phyloP scores from a whole-genome alignment of 2,113 vertebrate genomes.

The Macquaria ambigua region DNA sequence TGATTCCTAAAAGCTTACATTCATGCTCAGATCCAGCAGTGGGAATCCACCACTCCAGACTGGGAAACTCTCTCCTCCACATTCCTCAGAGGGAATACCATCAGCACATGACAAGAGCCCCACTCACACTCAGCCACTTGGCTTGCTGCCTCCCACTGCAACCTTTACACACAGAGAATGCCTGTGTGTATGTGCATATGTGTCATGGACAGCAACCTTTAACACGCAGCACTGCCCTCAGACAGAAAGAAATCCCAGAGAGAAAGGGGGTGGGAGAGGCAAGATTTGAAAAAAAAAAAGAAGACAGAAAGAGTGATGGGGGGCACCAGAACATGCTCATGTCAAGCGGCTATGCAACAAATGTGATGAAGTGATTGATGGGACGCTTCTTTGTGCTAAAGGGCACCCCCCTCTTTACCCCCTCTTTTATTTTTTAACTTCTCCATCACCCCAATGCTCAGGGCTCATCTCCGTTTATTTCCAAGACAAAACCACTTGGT shows the following conservation, averaged over 20 bases:
- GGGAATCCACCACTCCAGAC: conserved; percentile 59
- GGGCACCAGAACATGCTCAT: conserved; percentile 58
- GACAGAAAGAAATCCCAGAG: conserved; percentile 46
- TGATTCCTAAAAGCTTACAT: conserved; percentile 27
- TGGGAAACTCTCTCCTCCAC: conserved; percentile 68
- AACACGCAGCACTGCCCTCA: conserved; percentile 50
- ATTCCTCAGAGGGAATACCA: conserved; percentile 77
- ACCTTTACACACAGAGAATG: conserved; percentile 70
- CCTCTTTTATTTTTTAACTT: conserved; percentile 29
- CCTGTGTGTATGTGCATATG: conserved; percentile 55
- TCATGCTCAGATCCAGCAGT: conserved; percentile 31
- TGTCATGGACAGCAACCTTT: conserved; percentile 70
- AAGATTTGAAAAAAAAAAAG: neutral
- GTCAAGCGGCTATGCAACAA: conserved; percentile 65
- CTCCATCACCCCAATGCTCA: conserved; percentile 8
- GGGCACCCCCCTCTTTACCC: neutral
- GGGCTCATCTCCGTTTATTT: conserved; percentile 6
- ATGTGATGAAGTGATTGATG: conserved; percentile 75
- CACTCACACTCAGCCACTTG: conserved; percentile 73
- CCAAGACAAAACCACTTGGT: neutral
- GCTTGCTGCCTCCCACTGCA: conserved; percentile 75
- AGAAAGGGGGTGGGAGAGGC: conserved; percentile 24
- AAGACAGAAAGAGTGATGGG: conserved; percentile 33
- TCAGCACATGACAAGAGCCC: conserved; percentile 73
- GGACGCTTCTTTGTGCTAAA: conserved; percentile 48